Evolutionary conservation across 2,113 vertebrate species (phyloP), one percentile per base, ranked within the genome.

Genomic region (Aspidoscelis tigris): DNA sequence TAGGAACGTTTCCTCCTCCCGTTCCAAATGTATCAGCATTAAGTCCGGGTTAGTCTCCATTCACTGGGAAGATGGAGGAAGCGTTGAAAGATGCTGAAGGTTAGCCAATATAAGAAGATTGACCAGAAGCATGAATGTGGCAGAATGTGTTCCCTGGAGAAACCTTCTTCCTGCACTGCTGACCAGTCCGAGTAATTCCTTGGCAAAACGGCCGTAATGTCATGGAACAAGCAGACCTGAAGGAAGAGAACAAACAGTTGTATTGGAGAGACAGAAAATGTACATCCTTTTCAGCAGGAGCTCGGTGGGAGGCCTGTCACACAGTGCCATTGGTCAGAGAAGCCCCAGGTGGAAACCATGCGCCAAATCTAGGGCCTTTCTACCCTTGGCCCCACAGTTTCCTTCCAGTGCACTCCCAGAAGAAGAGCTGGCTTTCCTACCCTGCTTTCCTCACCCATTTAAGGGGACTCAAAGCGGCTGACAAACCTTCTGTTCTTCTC

Each of bases 91-190:
- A 50, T 11, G 1, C 3, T 4, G 8, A 50, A 2, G 68, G 86
- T 69, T 84, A 72, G 88, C 69, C 1, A 1, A 86, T 68, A 6
- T 91, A 93, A 0, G 91, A 95, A 22, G 8, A 55, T 82, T 90
- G 44, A 0, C 91, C 7, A 0, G 87, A 93, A 20, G 90, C 64
- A 0, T 98, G 97, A 5, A 98, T 0, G 0, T 95, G 84, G 88
- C 97, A 98, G 93, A 94, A 97, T 61, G 96, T 94, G 82, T 95
- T 96, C 21, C 96, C 90, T 0, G 39, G 80, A 69, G 88, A 44
- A 0, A 96, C 95, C 87, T 93, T 95, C 86, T 97, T 98, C 90
- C 93, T 93, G 86, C 97, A 98, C 0, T 73, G 88, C 76, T 96
- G 96, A 5, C 97, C 90, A 0, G 90, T 89, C 79, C 94, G 96